Evolutionary conservation across 2,888 invertebrate species (phyloP).

Genomic region (Caenorhabditis sp.): DNA sequence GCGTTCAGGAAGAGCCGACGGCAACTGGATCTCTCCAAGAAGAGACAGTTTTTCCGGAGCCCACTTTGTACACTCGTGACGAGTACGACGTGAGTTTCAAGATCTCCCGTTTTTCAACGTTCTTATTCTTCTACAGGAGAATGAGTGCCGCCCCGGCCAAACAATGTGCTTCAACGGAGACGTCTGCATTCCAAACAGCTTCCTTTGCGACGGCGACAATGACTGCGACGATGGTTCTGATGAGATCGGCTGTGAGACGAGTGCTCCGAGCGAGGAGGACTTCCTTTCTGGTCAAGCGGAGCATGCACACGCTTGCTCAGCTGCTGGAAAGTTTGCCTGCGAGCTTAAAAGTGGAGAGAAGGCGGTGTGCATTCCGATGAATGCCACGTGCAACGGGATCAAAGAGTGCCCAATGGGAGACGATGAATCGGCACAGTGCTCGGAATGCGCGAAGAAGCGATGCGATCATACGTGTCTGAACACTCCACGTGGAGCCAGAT

Average conservation of each 20-base stretch:
- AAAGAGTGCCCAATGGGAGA: slow-evolving; percentile 79
- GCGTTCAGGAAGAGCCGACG: not conserved
- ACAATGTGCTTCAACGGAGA: slow-evolving; percentile 41
- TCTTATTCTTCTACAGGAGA: not conserved
- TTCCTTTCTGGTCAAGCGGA: slow-evolving; percentile 31
- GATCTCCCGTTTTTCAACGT: not conserved
- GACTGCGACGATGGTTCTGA: slow-evolving; percentile 67
- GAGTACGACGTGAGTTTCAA: slow-evolving; percentile 14
- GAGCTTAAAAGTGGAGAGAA: slow-evolving; percentile 12
- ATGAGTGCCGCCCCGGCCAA: slow-evolving; percentile 14
- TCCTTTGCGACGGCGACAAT: slow-evolving; percentile 61
- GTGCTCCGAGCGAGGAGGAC: slow-evolving; percentile 15
- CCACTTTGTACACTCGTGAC: slow-evolving; percentile 14
- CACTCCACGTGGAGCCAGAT: slow-evolving; percentile 50
- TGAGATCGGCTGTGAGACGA: slow-evolving; percentile 44
- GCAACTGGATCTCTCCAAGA: too few species aligned
- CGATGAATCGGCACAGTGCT: slow-evolving; percentile 77
- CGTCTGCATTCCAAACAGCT: slow-evolving; percentile 61
- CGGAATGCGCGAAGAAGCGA: slow-evolving; percentile 49
- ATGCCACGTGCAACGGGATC: slow-evolving; percentile 77
- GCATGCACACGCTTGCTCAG: slow-evolving; percentile 14
- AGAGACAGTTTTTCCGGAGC: too few species aligned
- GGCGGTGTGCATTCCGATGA: slow-evolving; percentile 56
- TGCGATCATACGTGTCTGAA: slow-evolving; percentile 60
- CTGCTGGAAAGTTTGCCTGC: slow-evolving; percentile 32